phyloP scores from a whole-genome alignment of 2,113 vertebrate genomes.

The Otis tarda region DNA sequence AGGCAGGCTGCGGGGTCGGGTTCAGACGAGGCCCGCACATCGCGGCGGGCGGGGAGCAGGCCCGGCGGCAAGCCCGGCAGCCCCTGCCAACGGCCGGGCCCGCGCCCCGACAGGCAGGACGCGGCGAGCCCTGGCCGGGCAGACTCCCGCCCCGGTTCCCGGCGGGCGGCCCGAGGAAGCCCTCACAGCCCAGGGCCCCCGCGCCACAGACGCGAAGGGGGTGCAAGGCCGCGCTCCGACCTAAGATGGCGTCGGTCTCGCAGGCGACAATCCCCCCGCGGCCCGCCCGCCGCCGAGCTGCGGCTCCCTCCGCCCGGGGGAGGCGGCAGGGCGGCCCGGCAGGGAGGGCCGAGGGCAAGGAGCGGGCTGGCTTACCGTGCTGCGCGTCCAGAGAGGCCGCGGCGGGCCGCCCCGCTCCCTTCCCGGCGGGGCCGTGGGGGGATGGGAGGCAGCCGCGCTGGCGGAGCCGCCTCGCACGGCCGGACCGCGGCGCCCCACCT shows the following conservation, averaged over 20 bases:
- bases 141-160: neutral
- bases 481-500: slow-evolving; percentile 25
- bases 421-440: neutral
- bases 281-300: neutral
- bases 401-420: neutral
- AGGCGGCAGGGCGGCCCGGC: neutral
- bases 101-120: neutral
- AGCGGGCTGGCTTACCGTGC: slow-evolving; percentile 3
- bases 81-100: too few relatives aligned
- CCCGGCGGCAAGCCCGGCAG: neutral
- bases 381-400: neutral
- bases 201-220: neutral
- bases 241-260: slow-evolving; percentile 58
- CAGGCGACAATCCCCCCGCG: slow-evolving; percentile 14
- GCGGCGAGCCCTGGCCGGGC: neutral
- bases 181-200: neutral
- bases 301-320: neutral
- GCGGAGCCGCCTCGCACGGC: slow-evolving; percentile 11
- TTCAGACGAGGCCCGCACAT: neutral
- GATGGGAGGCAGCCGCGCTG: neutral
- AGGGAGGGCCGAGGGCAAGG: neutral
- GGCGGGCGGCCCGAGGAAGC: neutral
- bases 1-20: neutral
- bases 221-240: neutral
- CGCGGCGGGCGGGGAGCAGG: neutral